These are phyloP conservation scores for Novumbra hubbsi DNA, from an alignment of 2,797 vertebrate species.

Conservation along the genomic window DNA sequence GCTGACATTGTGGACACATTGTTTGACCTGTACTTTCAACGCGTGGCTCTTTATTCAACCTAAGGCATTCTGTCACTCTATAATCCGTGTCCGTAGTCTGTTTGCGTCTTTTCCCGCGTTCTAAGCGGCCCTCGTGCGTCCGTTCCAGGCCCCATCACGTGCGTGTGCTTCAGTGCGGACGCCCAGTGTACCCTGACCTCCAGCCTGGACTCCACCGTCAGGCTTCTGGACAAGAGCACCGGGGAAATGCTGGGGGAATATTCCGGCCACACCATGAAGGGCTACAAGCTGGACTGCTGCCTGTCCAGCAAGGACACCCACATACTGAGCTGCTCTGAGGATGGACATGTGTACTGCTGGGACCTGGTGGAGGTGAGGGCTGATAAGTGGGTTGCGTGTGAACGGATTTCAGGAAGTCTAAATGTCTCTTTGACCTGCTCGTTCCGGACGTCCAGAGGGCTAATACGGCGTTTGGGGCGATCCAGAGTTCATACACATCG, in stretches of 20 bases:
- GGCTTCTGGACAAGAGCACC: conserved; percentile 91
- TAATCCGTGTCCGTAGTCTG: too few species aligned
- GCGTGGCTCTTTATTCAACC: too few species aligned
- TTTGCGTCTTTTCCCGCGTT: too few species aligned
- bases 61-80: too few species aligned
- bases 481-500: too few species aligned
- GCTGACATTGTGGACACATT: too few species aligned
- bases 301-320: conserved; percentile 87
- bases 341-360: conserved; percentile 90
- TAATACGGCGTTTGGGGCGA: too few species aligned
- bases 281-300: conserved; percentile 92
- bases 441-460: too few species aligned
- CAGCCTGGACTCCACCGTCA: conserved; percentile 84
- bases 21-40: too few species aligned
- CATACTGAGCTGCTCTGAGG: conserved; percentile 89
- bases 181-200: conserved; percentile 87
- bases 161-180: conserved; percentile 91
- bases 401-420: too few species aligned
- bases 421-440: too few species aligned
- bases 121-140: neutral
- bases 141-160: conserved; percentile 85
- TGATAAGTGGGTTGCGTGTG: conserved; percentile 44
- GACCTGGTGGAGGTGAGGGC: conserved; percentile 76
- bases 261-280: conserved; percentile 84
- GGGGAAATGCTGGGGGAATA: conserved; percentile 95